Evolutionary conservation across 2,888 invertebrate genomes (phyloP), one percentile per base, ranked within the genome.

Genomic region (Leptinotarsa haldemani): DNA sequence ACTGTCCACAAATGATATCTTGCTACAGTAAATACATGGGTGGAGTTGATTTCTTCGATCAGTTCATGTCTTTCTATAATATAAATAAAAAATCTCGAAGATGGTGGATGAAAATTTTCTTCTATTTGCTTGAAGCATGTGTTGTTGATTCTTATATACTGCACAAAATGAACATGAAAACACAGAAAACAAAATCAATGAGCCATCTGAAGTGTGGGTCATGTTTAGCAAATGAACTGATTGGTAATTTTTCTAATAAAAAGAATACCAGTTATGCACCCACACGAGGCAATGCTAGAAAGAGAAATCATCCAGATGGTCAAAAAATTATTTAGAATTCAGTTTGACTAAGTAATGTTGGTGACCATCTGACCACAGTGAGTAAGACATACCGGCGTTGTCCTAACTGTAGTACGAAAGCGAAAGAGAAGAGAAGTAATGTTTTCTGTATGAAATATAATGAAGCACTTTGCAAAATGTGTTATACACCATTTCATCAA

Each of bases 11-110:
- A 70, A 65, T 65, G 16, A 70, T 70, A 69, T 69, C 65, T 18
- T 73, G 56, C 22, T 70, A 69, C 46, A 73, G 70, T 18, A 73
- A 73, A 65, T 71, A 71, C 64, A 67, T 68, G 67, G 50, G 67
- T 25, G 68, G 68, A 16, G 58, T 58, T 18, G 56, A 69, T 18
- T 46, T 40, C 48, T 69, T 69, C 20, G 58, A 46, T 15, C 58
- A 69, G 12, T 56, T 50, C 20, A 65, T 65, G 64, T 64, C 65
- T n/a, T 65, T 52, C 18, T 70, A 70, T 20, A 64, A 50, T 52
- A 70, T 70, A 1, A 65, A 64, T 52, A 16, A 18, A n/a, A 64
- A 65, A 70, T 65, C 64, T 30, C n/a, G 70, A 30, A 20, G 65
- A 53, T 65, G 70, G 47, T 70, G 70, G 65, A 53, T 70, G n/a